Evolutionary conservation across 2,113 vertebrate genomes (phyloP), one percentile per base, ranked within the genome.

Genomic region (Apaloderma vittatum): DNA sequence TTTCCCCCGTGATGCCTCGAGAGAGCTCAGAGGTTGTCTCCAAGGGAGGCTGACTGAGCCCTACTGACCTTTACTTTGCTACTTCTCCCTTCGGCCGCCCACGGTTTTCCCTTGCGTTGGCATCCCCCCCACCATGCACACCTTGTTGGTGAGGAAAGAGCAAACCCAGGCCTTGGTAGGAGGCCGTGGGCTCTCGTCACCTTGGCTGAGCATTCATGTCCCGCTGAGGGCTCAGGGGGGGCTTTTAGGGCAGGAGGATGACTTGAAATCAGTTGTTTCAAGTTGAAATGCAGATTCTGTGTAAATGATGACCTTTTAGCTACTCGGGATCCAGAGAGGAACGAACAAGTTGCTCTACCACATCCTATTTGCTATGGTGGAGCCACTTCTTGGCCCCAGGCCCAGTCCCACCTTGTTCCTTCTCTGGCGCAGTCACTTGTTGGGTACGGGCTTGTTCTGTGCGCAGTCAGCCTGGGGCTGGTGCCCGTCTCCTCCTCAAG

Each of bases 41-140:
- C 37, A 5, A 24, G 58, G 16, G 29, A 48, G 82, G 23, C 51
- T 77, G 80, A 77, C 65, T 48, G 11, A 67, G 68, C 80, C 85
- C 65, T 66, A 8, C 16, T 92, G 91, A 93, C 86, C 88, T 96
- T 94, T 78, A 7, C 92, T 93, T 62, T 51, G n/a, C 61, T 84
- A 29, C 94, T 97, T 96, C 91, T 92, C 58, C 21, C 76, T 93
- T 78, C 30, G 57, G 37, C 86, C 5, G 0, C 95, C 76, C 76
- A 85, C 12, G 0, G 40, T 20, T 86, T 88, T 32, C 48, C 48
- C 32, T 30, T 1, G 5, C 1, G 1, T 23, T 27, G 2, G 1
- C 59, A 36, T 54, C 46, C 55, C 51, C 40, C 52, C 27, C 77
- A n/a, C 61, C 66, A 15, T 6, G 29, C 59, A 45, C 26, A 10